phyloP scores from a whole-genome alignment of 2,113 vertebrate species.

The Saccopteryx bilineata region DNA sequence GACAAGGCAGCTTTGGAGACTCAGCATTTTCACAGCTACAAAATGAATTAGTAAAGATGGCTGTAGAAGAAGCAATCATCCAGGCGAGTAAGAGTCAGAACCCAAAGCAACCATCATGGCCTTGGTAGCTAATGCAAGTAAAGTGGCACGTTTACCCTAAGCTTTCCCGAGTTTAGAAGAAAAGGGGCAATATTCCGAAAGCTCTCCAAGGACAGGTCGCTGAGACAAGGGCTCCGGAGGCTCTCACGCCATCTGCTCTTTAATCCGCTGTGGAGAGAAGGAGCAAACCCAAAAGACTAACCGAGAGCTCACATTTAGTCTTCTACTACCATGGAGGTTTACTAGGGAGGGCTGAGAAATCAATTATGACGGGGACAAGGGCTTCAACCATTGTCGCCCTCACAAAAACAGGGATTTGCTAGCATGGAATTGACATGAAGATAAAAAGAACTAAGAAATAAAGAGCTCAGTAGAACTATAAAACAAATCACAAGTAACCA shows the following conservation, averaged over 20 bases:
- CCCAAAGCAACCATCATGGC: not conserved
- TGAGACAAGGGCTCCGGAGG: not conserved
- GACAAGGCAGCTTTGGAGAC: not conserved
- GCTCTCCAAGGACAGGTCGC: not conserved
- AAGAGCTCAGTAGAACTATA: not conserved
- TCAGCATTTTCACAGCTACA: not conserved
- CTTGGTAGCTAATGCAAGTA: not conserved
- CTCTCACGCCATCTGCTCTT: constrained; percentile 1
- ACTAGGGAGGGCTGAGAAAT: not conserved
- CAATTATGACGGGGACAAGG: not conserved
- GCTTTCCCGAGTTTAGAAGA: not conserved
- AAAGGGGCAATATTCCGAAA: not conserved
- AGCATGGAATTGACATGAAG: not conserved
- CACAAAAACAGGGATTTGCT: not conserved
- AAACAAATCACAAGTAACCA: constrained; percentile 16
- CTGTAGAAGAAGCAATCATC: constrained; percentile 4
- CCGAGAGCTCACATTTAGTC: not conserved
- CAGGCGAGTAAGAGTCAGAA: not conserved
- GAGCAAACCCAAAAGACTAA: not conserved
- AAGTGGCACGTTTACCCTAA: not conserved
- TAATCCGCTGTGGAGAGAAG: not conserved
- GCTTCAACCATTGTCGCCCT: not conserved
- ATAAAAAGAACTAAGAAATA: not conserved
- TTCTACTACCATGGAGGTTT: not conserved
- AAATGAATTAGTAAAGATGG: not conserved